phyloP scores from a whole-genome alignment of 2,113 vertebrate genomes.

The Paraplagusia blochii region DNA sequence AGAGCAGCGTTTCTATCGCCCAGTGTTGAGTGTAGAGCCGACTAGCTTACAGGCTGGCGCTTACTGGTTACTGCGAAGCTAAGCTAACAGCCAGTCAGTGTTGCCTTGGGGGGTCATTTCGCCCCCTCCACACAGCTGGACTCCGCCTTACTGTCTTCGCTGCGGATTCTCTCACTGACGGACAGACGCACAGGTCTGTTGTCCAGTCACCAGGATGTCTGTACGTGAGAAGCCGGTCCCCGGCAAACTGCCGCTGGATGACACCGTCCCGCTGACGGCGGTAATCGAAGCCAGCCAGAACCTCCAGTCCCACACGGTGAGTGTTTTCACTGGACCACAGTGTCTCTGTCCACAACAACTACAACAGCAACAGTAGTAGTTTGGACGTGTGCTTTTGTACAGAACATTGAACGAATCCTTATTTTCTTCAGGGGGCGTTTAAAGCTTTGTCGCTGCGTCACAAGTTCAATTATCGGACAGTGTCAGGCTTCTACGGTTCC shows the following conservation, averaged over 20 bases:
- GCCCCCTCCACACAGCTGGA: background rate
- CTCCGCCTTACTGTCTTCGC: background rate
- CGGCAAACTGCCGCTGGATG: conserved; percentile 85
- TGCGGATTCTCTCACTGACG: conserved; percentile 8
- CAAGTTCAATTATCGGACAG: conserved; percentile 47
- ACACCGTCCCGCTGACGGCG: conserved; percentile 86
- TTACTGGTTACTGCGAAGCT: conserved; percentile 46
- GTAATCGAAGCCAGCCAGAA: conserved; percentile 92
- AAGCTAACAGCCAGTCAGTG: conserved; percentile 13
- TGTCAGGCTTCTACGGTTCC: too few relatives aligned
- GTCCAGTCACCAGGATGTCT: conserved; percentile 75
- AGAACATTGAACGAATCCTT: background rate
- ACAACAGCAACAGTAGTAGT: background rate
- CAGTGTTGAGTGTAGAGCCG: background rate
- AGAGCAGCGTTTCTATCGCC: background rate
- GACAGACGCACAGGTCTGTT: background rate
- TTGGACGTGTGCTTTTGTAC: rapidly evolving
- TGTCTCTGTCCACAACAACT: too few relatives aligned
- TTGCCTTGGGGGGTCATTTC: background rate
- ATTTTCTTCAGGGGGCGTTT: conserved; percentile 3
- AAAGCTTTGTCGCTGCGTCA: conserved; percentile 12
- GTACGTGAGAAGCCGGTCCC: conserved; percentile 84
- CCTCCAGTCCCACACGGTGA: conserved; percentile 92
- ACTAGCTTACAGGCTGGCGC: conserved; percentile 11
- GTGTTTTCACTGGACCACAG: conserved; percentile 12